Evolutionary conservation across 2,113 vertebrate genomes (phyloP).

Genomic region (Trinectes maculatus): DNA sequence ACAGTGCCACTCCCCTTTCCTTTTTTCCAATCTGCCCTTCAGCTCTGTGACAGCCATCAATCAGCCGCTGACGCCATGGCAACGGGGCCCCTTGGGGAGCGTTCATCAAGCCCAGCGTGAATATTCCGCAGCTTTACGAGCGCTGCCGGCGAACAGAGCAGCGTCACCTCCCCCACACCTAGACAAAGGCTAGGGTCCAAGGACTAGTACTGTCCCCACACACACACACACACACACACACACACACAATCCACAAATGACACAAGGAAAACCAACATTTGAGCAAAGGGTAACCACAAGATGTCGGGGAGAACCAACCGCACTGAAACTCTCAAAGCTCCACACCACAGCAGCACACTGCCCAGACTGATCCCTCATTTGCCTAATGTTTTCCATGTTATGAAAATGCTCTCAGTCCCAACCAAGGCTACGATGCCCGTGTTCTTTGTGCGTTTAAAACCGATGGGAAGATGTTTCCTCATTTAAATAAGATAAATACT

Average conservation of each 20-base stretch:
- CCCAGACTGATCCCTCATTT: conserved; percentile 50
- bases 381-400: conserved; percentile 60
- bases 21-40: conserved; percentile 85
- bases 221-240: conserved; percentile 16
- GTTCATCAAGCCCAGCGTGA: conserved; percentile 86
- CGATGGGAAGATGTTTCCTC: neutral
- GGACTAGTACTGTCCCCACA: conserved; percentile 75
- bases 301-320: conserved; percentile 41
- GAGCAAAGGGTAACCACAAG: conserved; percentile 56
- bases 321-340: conserved; percentile 36
- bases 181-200: conserved; percentile 81
- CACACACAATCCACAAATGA: conserved; percentile 32
- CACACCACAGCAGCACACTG: conserved; percentile 36
- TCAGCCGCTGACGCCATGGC: conserved; percentile 85
- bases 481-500: neutral
- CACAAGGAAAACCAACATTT: conserved; percentile 40
- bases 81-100: conserved; percentile 85
- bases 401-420: conserved; percentile 50
- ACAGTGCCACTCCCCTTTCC: conserved; percentile 85
- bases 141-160: conserved; percentile 77
- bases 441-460: conserved; percentile 4
- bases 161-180: conserved; percentile 75
- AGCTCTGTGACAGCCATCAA: conserved; percentile 91
- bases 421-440: conserved; percentile 1
- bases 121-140: conserved; percentile 81